A percentile compares a stretch with the other conserved stretches of the same genome.
phyloP scores from a whole-genome alignment of 2,888 invertebrate genomes.

The Phortica okadai region DNA sequence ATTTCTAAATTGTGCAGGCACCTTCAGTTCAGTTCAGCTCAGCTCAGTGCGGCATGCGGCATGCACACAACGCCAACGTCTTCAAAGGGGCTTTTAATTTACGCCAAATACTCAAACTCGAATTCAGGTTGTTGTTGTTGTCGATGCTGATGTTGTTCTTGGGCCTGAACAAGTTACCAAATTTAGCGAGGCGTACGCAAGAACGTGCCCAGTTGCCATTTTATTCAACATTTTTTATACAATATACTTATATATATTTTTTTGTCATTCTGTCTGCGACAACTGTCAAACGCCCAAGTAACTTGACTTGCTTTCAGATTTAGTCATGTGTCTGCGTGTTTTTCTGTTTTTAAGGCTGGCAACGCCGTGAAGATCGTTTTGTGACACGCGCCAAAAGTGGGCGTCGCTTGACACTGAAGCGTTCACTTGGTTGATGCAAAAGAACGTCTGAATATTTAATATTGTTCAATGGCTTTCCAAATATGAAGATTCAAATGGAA shows the following conservation, averaged over 20 bases:
- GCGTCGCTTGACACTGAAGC: not conserved
- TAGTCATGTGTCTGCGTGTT: not conserved
- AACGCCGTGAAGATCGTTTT: constrained; percentile 17
- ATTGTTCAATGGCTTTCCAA: not conserved
- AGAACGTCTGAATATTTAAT: not conserved
- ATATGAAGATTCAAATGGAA: not conserved
- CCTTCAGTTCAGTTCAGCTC: not conserved
- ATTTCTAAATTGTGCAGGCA: not conserved
- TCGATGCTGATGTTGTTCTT: not conserved
- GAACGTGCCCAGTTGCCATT: constrained; percentile 20
- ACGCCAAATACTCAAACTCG: constrained; percentile 8
- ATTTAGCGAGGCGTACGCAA: constrained; percentile 18
- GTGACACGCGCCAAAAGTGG: constrained; percentile 24
- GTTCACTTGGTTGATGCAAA: not conserved
- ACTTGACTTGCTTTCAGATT: not conserved
- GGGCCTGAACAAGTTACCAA: constrained; percentile 20
- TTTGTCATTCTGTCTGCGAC: not conserved
- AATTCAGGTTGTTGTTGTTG: not conserved
- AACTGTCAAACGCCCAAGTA: constrained; percentile 22
- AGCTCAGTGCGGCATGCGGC: constrained; percentile 7
- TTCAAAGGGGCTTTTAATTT: constrained; percentile 29
- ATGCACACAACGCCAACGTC: constrained; percentile 24
- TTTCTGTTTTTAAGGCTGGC: not conserved
- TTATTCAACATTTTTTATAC: not conserved
- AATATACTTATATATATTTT: not conserved